Percentiles rank a stretch among this genome's conserved stretches.
These are phyloP conservation scores for Pseudomyrmex gracilis DNA, from an alignment of 1,140 invertebrate species.

Conservation along the genomic window DNA sequence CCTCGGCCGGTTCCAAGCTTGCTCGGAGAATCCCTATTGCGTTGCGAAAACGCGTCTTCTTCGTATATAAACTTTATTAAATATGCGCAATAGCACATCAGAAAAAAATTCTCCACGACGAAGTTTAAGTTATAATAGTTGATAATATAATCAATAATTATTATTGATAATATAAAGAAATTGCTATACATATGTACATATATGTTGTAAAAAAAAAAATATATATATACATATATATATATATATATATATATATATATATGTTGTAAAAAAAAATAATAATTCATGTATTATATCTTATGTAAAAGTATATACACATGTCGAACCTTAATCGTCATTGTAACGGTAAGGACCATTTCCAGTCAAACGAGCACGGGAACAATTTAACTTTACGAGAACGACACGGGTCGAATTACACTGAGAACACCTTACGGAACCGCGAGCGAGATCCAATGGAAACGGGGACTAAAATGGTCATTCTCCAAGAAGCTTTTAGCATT, in stretches of 20 bases:
- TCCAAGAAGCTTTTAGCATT: slow-evolving; percentile 35
- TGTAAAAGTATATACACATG: background rate
- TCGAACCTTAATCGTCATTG: slow-evolving; percentile 62
- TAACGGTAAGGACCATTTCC: slow-evolving; percentile 42
- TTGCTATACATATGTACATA: too few species aligned
- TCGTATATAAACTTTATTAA: slow-evolving; percentile 47
- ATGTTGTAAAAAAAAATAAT: too few species aligned
- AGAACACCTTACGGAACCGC: slow-evolving; percentile 65
- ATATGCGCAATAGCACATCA: slow-evolving; percentile 30
- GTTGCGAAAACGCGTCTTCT: slow-evolving; percentile 40
- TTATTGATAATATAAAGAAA: background rate
- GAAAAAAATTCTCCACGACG: too few species aligned
- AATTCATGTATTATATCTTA: slow-evolving; percentile 43
- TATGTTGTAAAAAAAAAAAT: too few species aligned
- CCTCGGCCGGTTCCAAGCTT: slow-evolving; percentile 37
- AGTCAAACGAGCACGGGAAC: slow-evolving; percentile 59
- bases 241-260: too few species aligned
- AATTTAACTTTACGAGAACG: slow-evolving; percentile 72
- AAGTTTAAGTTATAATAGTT: background rate
- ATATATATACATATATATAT: too few species aligned
- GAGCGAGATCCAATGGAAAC: slow-evolving; percentile 36
- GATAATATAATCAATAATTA: background rate
- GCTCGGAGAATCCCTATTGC: slow-evolving; percentile 41
- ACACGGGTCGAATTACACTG: slow-evolving; percentile 67
- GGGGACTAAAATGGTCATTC: slow-evolving; percentile 38